These are phyloP conservation scores for Uropsilus gracilis DNA, from an alignment of 2,113 vertebrate species.

Conservation along the genomic window DNA sequence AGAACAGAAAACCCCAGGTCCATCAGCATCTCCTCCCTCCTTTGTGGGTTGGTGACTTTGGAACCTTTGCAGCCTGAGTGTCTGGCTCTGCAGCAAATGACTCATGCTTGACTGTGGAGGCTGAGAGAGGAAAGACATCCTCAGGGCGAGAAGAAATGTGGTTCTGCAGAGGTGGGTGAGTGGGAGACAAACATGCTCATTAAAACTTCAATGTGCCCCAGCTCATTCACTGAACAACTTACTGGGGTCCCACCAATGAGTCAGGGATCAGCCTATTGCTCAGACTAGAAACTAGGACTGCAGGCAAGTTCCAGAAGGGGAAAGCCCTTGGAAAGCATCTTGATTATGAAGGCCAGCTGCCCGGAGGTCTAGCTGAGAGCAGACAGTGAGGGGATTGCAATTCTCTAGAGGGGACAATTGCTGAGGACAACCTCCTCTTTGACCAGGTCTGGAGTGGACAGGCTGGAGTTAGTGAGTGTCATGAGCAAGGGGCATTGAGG, in stretches of 20 bases:
- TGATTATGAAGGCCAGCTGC: background rate
- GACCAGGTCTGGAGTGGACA: background rate
- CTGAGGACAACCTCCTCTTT: background rate
- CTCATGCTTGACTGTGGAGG: constrained; percentile 55
- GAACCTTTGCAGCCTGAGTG: background rate
- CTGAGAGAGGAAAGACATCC: constrained; percentile 59
- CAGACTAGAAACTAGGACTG: background rate
- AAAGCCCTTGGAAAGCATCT: background rate
- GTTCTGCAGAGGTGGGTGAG: constrained; percentile 38
- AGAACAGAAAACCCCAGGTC: accelerated
- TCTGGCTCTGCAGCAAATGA: constrained; percentile 59
- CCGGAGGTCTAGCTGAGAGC: background rate
- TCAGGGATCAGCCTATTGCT: background rate
- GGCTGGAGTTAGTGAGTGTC: background rate
- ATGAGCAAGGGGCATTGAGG: background rate
- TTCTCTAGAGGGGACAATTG: no score
- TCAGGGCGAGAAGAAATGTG: constrained; percentile 55
- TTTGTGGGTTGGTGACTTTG: background rate
- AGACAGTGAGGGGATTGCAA: background rate
- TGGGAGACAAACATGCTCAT: constrained; percentile 37
- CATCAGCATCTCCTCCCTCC: background rate
- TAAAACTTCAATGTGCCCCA: background rate
- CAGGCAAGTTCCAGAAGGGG: no score
- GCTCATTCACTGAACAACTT: background rate
- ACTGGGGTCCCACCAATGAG: background rate